These are phyloP conservation scores for Oryzias celebensis DNA, from an alignment of 2,113 vertebrate species.

Conservation along the genomic window DNA sequence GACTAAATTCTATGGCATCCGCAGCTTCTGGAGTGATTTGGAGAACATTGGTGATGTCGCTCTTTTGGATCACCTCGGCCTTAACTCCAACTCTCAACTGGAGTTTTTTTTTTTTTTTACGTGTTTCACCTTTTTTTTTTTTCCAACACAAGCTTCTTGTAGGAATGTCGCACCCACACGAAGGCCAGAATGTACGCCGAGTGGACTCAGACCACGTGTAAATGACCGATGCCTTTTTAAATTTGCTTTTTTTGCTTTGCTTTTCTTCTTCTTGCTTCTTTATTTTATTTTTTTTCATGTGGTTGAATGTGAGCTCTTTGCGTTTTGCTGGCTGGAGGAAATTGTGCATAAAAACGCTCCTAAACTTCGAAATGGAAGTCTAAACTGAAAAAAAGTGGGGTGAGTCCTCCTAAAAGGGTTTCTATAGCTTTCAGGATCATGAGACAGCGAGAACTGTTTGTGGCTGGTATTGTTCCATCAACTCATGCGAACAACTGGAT, in stretches of 20 bases:
- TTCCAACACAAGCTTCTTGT: constrained; percentile 1
- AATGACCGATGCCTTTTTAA: constrained; percentile 83
- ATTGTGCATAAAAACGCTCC: too few relatives aligned
- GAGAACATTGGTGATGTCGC: constrained; percentile 53
- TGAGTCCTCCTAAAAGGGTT: constrained; percentile 53
- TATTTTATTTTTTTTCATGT: constrained; percentile 77
- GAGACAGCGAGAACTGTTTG: constrained; percentile 49
- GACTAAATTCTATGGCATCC: too few relatives aligned
- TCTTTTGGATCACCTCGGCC: constrained; percentile 80
- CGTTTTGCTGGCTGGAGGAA: background rate
- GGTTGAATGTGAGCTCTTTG: constrained; percentile 69
- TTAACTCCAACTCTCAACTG: constrained; percentile 74
- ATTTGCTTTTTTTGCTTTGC: constrained; percentile 53
- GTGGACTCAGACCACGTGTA: constrained; percentile 74
- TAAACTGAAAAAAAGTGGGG: constrained; percentile 28
- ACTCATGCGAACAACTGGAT: background rate
- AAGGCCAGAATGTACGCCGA: constrained; percentile 89
- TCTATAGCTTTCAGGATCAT: constrained; percentile 46
- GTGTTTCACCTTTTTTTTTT: constrained; percentile 22
- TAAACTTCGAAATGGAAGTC: background rate
- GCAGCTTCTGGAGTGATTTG: too few relatives aligned
- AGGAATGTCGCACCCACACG: constrained; percentile 62
- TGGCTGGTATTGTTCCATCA: constrained; percentile 47
- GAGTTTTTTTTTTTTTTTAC: constrained; percentile 64
- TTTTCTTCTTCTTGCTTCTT: constrained; percentile 82